A percentile compares a stretch with the other conserved stretches of the same genome.
Conservation (phyloP, 2,113 vertebrate species). For the Brachyhypopomus gauderio region DNA sequence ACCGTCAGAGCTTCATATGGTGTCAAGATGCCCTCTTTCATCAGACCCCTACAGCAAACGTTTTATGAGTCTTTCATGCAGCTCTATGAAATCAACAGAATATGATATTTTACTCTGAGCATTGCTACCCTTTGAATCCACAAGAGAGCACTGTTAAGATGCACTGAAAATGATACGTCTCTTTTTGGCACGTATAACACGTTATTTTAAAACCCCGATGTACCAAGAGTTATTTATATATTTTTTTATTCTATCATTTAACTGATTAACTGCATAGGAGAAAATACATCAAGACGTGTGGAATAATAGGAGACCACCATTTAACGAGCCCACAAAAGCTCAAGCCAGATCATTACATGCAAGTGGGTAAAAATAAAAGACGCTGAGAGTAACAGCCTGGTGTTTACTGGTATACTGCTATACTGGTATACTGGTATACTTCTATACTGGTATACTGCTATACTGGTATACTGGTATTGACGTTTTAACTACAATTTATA, state of each 20-base stretch:
- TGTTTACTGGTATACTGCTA: not conserved
- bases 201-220: not conserved
- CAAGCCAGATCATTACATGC: not conserved
- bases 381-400: not conserved
- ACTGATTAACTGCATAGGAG: not conserved
- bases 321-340: not conserved
- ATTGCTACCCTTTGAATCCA: not conserved
- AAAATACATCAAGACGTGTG: not conserved
- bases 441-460: too few relatives aligned
- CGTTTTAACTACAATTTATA: too few relatives aligned
- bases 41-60: constrained; percentile 9
- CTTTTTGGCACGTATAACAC: not conserved
- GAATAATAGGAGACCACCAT: not conserved
- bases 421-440: too few relatives aligned
- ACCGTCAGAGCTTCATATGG: constrained; percentile 32
- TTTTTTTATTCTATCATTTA: too few relatives aligned
- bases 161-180: not conserved
- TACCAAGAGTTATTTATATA: not conserved
- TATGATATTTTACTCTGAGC: not conserved
- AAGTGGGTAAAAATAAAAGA: not conserved
- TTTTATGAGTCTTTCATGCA: not conserved
- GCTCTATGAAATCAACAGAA: not conserved
- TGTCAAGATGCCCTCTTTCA: not conserved
- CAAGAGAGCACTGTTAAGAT: constrained; percentile 41
- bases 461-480: not conserved